phyloP scores from a whole-genome alignment of 35 echinoderm and acorn worm species.

The Apostichopus californicus region DNA sequence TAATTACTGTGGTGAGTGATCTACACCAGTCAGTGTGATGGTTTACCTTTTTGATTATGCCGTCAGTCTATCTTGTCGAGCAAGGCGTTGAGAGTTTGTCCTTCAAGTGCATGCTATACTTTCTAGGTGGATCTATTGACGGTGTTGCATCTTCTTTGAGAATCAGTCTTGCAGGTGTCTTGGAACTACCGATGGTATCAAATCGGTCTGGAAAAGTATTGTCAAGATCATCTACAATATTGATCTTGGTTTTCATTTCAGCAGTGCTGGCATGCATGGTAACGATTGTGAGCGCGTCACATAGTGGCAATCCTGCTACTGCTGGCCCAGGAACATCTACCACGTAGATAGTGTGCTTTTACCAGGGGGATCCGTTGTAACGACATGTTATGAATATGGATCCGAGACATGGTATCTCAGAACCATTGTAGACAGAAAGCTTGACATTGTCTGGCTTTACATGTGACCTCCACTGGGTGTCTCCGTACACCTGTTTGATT shows the following conservation, averaged over 20 bases:
- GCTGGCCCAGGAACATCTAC: constrained; percentile 65
- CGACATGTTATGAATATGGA: constrained; percentile 48
- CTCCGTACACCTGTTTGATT: constrained; percentile 58
- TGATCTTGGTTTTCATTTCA: background rate
- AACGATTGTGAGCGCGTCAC: constrained; percentile 21
- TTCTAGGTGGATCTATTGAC: constrained; percentile 51
- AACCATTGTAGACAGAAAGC: constrained; percentile 54
- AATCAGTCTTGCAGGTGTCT: constrained; percentile 16
- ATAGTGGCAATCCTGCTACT: constrained; percentile 47
- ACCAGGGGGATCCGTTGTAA: constrained; percentile 55
- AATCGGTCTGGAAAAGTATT: constrained; percentile 49
- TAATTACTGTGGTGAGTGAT: constrained; percentile 46
- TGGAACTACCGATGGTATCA: constrained; percentile 56
- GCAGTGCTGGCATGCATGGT: constrained; percentile 49
- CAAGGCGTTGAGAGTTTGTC: too few relatives aligned
- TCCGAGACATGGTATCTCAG: constrained; percentile 52
- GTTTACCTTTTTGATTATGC: too few relatives aligned
- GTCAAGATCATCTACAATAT: background rate
- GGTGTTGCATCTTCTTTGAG: constrained; percentile 55
- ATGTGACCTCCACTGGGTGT: constrained; percentile 14
- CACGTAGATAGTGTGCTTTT: constrained; percentile 48
- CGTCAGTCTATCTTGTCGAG: too few relatives aligned
- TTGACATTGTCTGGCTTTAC: constrained; percentile 18
- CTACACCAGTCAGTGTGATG: constrained; percentile 48
- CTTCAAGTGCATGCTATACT: too few relatives aligned